Base-by-base conservation (phyloP, 2,888 invertebrate species). In the Biston betularia region DNA sequence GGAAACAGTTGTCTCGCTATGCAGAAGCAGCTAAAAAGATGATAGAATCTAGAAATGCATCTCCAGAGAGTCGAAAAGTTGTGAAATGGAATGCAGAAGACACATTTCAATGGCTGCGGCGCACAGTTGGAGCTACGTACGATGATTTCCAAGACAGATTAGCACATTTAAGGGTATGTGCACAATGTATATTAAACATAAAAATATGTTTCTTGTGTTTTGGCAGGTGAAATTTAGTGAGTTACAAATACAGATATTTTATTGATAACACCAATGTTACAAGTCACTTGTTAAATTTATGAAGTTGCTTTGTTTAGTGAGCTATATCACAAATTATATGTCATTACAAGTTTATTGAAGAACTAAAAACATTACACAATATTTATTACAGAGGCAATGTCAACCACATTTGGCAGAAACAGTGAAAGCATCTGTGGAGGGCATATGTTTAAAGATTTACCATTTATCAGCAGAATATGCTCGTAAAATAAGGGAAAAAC, bases 61-160 rank as follows among this genome's bases (percentile, higher is more conserved):
- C 98, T 35, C 96, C 98, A 0, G 98, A 99, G 85, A 98, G 98
- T 83, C 95, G 99, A 71, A 99, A 99, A 92, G 97, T 99, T 12
- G 99, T 99, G 0, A 99, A 99, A 87, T 99, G 99, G 99, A 98
- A 99, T 93, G 98, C 98, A 0, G 99, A 99, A 83, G 99, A 99
- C 79, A 99, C 98, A 34, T 98, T 99, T 89, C 97, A 98, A 78
- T 99, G 99, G 99, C 88, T 99, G 57, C 95, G 99, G 83, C 95
- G 97, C 81, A 98, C 98, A 10, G 97, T 98, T 40, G 98, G 98
- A 62, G 98, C 98, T 11, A 98, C 98, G 2, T 98, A 98, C 88
- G 98, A 98, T 88, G 98, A 98, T 88, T 98, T 98, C 87, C 97
- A 97, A 93, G 97, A 96, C 75, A 95, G 99, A 79, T 91, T 99